A percentile compares a stretch with the other conserved stretches of the same genome.
Evolutionary conservation across 23 tunicate genomes (phyloP).

Genomic region (Ciona savignyi): DNA sequence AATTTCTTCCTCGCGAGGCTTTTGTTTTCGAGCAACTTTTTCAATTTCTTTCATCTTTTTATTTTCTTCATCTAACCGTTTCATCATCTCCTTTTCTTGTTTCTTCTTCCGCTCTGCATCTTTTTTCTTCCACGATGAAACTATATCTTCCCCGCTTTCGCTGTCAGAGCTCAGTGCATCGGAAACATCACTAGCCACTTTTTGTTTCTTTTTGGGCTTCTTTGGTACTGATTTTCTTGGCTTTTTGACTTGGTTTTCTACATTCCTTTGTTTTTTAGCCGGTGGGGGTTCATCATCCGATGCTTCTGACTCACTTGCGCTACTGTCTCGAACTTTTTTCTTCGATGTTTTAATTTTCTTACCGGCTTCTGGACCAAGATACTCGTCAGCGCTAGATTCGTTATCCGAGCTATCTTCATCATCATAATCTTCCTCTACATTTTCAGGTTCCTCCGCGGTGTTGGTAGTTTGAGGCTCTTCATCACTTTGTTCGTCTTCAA

Average conservation of each 20-base stretch:
- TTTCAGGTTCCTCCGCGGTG: slow-evolving; percentile 10
- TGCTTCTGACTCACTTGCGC: neutral
- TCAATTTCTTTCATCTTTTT: slow-evolving; percentile 84
- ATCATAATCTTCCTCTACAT: slow-evolving; percentile 54
- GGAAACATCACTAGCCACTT: slow-evolving; percentile 5
- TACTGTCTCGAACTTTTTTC: neutral
- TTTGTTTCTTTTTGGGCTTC: slow-evolving; percentile 7
- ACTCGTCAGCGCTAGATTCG: slow-evolving; percentile 60
- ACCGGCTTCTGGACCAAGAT: slow-evolving; percentile 6
- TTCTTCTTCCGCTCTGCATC: slow-evolving; percentile 70
- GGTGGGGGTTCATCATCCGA: neutral
- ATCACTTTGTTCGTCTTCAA: slow-evolving; percentile 18
- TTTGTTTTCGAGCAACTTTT: slow-evolving; percentile 40
- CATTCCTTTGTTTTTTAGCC: neutral
- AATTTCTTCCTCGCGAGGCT: slow-evolving; percentile 12
- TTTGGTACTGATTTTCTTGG: neutral
- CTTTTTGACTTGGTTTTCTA: slow-evolving; percentile 1
- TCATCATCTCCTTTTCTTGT: slow-evolving; percentile 28
- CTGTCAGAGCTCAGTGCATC: slow-evolving; percentile 21
- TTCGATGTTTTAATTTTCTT: neutral
- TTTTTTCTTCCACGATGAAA: slow-evolving; percentile 77
- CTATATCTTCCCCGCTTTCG: slow-evolving; percentile 51
- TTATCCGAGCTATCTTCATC: slow-evolving; percentile 24
- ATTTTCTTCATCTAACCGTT: slow-evolving; percentile 53
- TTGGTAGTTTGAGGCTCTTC: slow-evolving; percentile 44